A percentile compares a stretch with the other conserved stretches of the same genome.
phyloP scores from a whole-genome alignment of 2,888 invertebrate species.

The Drosophila prostipennis region DNA sequence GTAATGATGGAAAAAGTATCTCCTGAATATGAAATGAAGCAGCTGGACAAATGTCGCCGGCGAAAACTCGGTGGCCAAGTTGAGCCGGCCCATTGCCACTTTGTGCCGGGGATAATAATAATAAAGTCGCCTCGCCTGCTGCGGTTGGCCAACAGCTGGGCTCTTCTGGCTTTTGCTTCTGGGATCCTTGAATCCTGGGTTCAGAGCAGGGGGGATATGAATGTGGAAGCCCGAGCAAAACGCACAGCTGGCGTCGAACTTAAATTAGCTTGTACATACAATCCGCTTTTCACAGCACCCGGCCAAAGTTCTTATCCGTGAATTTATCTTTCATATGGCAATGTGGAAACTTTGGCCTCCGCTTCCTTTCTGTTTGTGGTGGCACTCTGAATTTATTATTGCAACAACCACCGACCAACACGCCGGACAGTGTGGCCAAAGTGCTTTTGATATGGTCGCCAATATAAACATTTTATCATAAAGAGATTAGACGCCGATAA shows the following conservation, averaged over 20 bases:
- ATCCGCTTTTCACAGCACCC: conserved; percentile 66
- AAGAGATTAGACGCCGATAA: conserved; percentile 78
- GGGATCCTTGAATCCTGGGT: neutral
- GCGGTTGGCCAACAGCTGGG: conserved; percentile 59
- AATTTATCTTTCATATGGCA: conserved; percentile 78
- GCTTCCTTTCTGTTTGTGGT: conserved; percentile 29
- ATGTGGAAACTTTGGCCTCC: conserved; percentile 58
- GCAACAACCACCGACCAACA: conserved; percentile 54
- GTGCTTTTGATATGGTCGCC: conserved; percentile 67
- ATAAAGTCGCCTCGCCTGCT: conserved; percentile 69
- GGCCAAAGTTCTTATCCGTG: conserved; percentile 73
- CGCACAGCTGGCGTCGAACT: conserved; percentile 76
- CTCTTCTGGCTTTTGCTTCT: conserved; percentile 8
- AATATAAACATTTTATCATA: conserved; percentile 79
- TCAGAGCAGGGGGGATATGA: too few relatives aligned
- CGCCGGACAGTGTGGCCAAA: conserved; percentile 17
- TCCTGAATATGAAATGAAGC: conserved; percentile 79
- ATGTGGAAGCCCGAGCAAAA: conserved; percentile 7
- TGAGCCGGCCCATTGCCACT: conserved; percentile 49
- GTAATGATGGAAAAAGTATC: conserved; percentile 63
- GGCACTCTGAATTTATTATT: conserved; percentile 70
- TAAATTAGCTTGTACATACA: conserved; percentile 77
- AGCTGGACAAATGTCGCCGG: conserved; percentile 71
- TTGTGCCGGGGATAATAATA: conserved; percentile 72
- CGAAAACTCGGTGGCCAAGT: conserved; percentile 12